phyloP scores from a whole-genome alignment of 2,797 vertebrate species.

The Pangasius sanitwongsei region DNA sequence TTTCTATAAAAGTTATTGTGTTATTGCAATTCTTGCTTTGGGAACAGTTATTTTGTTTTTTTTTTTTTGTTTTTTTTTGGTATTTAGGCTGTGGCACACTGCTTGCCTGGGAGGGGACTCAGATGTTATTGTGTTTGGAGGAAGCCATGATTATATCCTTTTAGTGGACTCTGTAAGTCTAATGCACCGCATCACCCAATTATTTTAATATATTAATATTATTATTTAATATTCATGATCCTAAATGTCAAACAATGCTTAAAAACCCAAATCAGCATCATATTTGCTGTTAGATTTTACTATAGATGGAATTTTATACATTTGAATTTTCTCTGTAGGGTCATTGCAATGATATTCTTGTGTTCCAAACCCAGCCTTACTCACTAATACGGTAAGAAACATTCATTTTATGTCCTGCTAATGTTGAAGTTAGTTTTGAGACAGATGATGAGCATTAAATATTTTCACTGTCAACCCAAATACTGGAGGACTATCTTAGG shows the following conservation, averaged over 20 bases:
- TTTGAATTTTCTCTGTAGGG: constrained; percentile 65
- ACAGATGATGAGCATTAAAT: not conserved
- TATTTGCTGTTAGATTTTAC: not conserved
- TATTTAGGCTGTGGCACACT: constrained; percentile 89
- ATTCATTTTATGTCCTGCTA: constrained; percentile 11
- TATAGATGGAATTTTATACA: not conserved
- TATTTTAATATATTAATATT: no score
- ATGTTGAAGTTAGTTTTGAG: not conserved
- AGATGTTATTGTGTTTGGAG: constrained; percentile 94
- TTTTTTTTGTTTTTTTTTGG: not conserved
- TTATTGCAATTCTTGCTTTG: not conserved
- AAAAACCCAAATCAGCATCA: not conserved
- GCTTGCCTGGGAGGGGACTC: constrained; percentile 87
- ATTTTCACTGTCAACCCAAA: not conserved
- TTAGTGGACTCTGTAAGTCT: constrained; percentile 88
- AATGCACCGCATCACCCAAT: not conserved
- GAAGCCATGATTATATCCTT: constrained; percentile 93
- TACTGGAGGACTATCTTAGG: not conserved
- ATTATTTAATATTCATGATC: not conserved
- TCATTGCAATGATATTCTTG: constrained; percentile 89
- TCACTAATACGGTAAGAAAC: constrained; percentile 85
- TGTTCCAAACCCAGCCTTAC: constrained; percentile 92
- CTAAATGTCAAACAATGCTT: not conserved
- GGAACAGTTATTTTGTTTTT: not conserved
- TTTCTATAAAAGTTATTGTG: no score